Conservation (phyloP, 2,113 vertebrate species). For the Lepisosteus osseus region DNA sequence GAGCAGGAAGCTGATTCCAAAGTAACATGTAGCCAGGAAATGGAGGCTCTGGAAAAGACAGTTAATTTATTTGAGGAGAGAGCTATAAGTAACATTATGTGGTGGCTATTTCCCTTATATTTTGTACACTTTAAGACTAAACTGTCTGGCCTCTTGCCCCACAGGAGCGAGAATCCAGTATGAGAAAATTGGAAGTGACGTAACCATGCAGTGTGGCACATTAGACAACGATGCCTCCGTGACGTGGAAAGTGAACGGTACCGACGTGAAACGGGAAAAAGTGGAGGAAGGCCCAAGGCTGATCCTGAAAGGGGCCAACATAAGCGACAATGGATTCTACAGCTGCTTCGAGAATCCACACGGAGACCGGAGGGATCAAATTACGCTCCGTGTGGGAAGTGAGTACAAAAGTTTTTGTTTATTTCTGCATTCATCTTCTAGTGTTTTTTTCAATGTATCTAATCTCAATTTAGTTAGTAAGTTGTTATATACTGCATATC, state of each 20-base stretch:
- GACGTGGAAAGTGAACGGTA: slow-evolving; percentile 90
- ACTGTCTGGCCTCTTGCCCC: slow-evolving; percentile 19
- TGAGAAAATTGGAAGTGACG: slow-evolving; percentile 77
- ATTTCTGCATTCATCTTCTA: no score
- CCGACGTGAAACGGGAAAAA: slow-evolving; percentile 75
- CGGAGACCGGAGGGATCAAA: slow-evolving; percentile 84
- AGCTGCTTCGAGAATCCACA: slow-evolving; percentile 91
- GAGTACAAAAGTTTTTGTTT: slow-evolving; percentile 55
- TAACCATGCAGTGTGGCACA: slow-evolving; percentile 87
- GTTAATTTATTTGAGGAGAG: no score
- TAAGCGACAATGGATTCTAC: slow-evolving; percentile 81
- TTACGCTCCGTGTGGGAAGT: slow-evolving; percentile 83
- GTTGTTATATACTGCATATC: no score
- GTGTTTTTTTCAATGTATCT: no score
- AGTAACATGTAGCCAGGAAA: no score
- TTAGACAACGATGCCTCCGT: slow-evolving; percentile 77
- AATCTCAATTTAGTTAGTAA: no score
- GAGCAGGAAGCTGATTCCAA: no score
- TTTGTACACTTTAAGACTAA: not conserved
- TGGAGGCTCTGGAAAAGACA: no score
- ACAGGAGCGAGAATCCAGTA: slow-evolving; percentile 81
- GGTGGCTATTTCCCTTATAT: no score
- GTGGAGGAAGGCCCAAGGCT: slow-evolving; percentile 76
- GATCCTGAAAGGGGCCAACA: slow-evolving; percentile 72
- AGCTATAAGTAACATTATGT: no score